phyloP scores from a whole-genome alignment of 1,140 invertebrate species.

The Paracyclopina nana region DNA sequence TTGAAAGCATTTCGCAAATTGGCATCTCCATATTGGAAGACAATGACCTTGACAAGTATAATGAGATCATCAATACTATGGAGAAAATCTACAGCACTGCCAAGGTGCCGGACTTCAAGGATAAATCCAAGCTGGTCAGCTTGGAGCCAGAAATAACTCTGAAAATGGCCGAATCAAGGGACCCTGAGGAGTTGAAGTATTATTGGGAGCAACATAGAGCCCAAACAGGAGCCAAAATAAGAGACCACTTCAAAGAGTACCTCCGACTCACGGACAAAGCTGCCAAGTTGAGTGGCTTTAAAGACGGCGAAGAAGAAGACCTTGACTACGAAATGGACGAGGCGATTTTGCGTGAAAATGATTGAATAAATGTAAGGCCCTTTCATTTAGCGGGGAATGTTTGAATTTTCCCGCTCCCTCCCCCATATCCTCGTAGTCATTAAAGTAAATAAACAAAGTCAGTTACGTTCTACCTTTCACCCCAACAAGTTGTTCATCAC shows the following conservation, averaged over 20 bases:
- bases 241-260: constrained; percentile 42
- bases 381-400: no score
- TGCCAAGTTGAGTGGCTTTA: no score
- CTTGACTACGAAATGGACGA: no score
- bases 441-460: no score
- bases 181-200: constrained; percentile 48
- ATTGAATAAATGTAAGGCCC: no score
- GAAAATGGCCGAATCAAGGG: constrained; percentile 39
- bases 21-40: constrained; percentile 48
- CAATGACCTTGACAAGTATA: constrained; percentile 48
- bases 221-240: constrained; percentile 44
- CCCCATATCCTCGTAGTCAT: no score
- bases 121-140: constrained; percentile 43
- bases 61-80: constrained; percentile 46
- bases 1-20: constrained; percentile 52
- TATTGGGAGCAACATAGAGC: constrained; percentile 56
- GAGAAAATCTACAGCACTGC: constrained; percentile 53
- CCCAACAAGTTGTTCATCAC: no score
- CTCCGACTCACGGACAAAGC: constrained; percentile 56
- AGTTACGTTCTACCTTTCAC: no score
- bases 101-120: constrained; percentile 48
- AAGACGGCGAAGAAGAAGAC: no score
- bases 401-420: no score
- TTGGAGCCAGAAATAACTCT: constrained; percentile 56
- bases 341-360: no score